Evolutionary conservation across 2,888 invertebrate genomes (phyloP), one percentile per base, ranked within the genome.

Genomic region (Coelopa pilipes): DNA sequence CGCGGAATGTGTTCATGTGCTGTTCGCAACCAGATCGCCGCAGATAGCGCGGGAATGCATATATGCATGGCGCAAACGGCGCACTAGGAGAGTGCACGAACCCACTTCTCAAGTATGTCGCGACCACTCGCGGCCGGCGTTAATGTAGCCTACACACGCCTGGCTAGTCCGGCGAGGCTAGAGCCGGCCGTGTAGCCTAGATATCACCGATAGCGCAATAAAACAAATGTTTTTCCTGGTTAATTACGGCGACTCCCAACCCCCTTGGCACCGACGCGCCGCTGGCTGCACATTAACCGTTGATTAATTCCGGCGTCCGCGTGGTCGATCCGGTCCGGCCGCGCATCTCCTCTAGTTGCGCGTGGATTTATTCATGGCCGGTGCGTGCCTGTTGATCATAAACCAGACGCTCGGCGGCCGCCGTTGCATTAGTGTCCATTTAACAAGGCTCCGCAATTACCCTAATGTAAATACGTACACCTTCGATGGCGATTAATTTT

Each of bases 351-450:
- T 34, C 34, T 34, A 34, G 34, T 34, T 17, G 13, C 53, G 10
- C 24, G 21, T 21, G 4, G 17, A 47, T 4, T 19, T 59, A 70
- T 70, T 70, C 60, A 59, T 59, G 34, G 10, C 45, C 70, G 47
- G 60, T 70, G 70, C 70, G 70, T 70, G 70, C 49, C 10, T 70
- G 60, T 60, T 49, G 70, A 59, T 60, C 70, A 60, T 70, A 70
- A 70, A 70, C 24, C 49, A 59, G 57, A 45, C 45, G 49, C 60
- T 15, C n/a, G 15, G n/a, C 60, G 24, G 34, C n/a, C 21, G 57
- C 19, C 45, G 24, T 5, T 69, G 69, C 69, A 69, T 59, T 69
- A 46, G 69, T 24, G 50, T 66, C 66, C 66, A 66, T 66, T 66
- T 66, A 66, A 50, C 69, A 17, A 15, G 34, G 21, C 46, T 47